Conservation (phyloP, 2,797 vertebrate species). For the Ara ararauna region DNA sequence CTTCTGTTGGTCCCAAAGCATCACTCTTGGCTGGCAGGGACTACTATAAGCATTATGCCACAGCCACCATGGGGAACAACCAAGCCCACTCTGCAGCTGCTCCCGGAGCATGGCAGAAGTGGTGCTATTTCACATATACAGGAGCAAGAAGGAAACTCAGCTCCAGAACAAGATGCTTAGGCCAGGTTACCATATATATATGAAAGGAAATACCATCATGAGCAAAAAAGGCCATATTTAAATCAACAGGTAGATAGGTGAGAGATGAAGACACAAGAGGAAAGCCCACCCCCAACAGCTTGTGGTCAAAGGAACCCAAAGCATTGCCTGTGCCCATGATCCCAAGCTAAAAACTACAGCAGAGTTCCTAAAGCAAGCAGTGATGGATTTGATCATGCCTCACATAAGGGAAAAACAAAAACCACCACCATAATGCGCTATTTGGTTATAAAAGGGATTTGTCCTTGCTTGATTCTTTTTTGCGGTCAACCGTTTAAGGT, state of each 20-base stretch:
- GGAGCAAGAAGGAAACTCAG: neutral
- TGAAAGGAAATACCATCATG: neutral
- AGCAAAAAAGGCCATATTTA: neutral
- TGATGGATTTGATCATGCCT: neutral
- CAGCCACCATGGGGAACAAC: neutral
- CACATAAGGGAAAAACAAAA: neutral
- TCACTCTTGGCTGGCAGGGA: neutral
- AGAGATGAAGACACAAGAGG: neutral
- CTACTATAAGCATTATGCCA: neutral
- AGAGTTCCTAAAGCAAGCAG: neutral
- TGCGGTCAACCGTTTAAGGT: neutral
- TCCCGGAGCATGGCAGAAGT: neutral
- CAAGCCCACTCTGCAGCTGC: neutral
- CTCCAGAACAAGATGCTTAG: neutral
- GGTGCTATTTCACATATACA: accelerated
- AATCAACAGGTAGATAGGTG: neutral
- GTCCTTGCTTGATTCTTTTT: neutral
- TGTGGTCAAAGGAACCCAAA: neutral
- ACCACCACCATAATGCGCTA: neutral
- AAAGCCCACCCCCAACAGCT: neutral
- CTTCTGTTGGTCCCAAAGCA: neutral
- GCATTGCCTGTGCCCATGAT: neutral
- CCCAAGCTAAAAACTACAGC: neutral
- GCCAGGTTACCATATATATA: neutral
- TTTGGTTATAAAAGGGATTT: neutral